A percentile compares a stretch with the other conserved stretches of the same genome.
Evolutionary conservation across 2,797 vertebrate genomes (phyloP).

Genomic region (Scarus forsteni): DNA sequence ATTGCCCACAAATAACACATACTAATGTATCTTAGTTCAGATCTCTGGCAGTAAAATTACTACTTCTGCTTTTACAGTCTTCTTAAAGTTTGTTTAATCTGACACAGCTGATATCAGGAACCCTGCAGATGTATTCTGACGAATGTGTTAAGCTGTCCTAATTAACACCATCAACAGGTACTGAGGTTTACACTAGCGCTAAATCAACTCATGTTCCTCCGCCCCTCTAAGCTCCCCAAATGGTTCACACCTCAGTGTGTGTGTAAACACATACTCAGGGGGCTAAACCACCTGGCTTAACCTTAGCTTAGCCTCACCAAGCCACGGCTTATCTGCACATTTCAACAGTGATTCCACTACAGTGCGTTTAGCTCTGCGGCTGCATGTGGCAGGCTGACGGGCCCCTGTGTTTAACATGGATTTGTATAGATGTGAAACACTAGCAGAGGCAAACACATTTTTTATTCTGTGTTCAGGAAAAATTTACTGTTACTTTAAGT

Average conservation of each 20-base stretch:
- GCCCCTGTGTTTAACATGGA: slow-evolving; percentile 1
- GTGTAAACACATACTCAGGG: slow-evolving; percentile 75
- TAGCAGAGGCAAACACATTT: too few species aligned
- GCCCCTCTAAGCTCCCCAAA: slow-evolving; percentile 73
- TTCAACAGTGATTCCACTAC: slow-evolving; percentile 80
- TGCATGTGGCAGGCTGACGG: slow-evolving; percentile 41
- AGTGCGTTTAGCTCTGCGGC: slow-evolving; percentile 45
- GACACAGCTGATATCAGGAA: slow-evolving; percentile 27
- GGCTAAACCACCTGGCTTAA: slow-evolving; percentile 79
- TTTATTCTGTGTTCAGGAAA: too few species aligned
- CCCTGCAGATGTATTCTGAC: slow-evolving; percentile 39
- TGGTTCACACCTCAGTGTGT: slow-evolving; percentile 80
- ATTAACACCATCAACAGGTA: slow-evolving; percentile 76
- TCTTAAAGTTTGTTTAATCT: slow-evolving; percentile 5
- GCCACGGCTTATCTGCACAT: slow-evolving; percentile 81
- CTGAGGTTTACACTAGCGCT: slow-evolving; percentile 68
- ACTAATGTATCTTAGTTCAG: too few species aligned
- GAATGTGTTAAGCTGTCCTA: slow-evolving; percentile 65
- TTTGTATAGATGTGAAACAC: background rate
- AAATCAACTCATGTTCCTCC: slow-evolving; percentile 74
- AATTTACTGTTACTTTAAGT: too few species aligned
- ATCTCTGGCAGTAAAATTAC: background rate
- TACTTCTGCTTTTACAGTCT: background rate
- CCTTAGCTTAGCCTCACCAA: slow-evolving; percentile 69
- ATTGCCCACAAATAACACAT: too few species aligned